Conservation (phyloP, 2,888 invertebrate genomes). For the Leptopilina myrica region DNA sequence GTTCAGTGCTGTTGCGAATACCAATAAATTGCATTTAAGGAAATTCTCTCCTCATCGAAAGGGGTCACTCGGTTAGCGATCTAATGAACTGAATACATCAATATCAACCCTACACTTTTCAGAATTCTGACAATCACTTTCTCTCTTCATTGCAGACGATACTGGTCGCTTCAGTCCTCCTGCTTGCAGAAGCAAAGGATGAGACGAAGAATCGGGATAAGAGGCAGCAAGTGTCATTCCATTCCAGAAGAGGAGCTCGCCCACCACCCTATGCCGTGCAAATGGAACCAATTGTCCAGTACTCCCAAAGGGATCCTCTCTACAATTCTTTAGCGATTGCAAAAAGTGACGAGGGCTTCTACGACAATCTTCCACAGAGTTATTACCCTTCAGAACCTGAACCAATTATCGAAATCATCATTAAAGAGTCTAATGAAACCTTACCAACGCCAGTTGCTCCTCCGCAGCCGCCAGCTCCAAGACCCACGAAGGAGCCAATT, state of each 20-base stretch:
- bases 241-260: slow-evolving; percentile 66
- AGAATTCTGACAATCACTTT: slow-evolving; percentile 12
- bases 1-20: slow-evolving; percentile 66
- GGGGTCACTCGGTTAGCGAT: slow-evolving; percentile 69
- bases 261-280: slow-evolving; percentile 87
- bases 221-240: slow-evolving; percentile 69
- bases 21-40: slow-evolving; percentile 66
- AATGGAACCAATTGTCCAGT: slow-evolving; percentile 89
- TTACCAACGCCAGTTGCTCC: slow-evolving; percentile 79
- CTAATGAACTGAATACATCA: slow-evolving; percentile 56
- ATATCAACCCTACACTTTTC: slow-evolving; percentile 44
- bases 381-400: slow-evolving; percentile 84
- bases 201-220: slow-evolving; percentile 67
- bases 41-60: slow-evolving; percentile 68
- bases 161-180: slow-evolving; percentile 54
- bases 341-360: slow-evolving; percentile 77
- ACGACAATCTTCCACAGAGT: slow-evolving; percentile 63
- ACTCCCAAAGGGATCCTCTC: slow-evolving; percentile 87
- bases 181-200: slow-evolving; percentile 63
- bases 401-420: slow-evolving; percentile 94
- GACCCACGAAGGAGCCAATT: slow-evolving; percentile 87
- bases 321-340: slow-evolving; percentile 80
- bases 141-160: slow-evolving; percentile 59
- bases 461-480: slow-evolving; percentile 74
- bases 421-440: slow-evolving; percentile 91